Conservation (phyloP, 37 sponge, comb jelly and placozoan genomes). For the Cladorhizidae sp. region DNA sequence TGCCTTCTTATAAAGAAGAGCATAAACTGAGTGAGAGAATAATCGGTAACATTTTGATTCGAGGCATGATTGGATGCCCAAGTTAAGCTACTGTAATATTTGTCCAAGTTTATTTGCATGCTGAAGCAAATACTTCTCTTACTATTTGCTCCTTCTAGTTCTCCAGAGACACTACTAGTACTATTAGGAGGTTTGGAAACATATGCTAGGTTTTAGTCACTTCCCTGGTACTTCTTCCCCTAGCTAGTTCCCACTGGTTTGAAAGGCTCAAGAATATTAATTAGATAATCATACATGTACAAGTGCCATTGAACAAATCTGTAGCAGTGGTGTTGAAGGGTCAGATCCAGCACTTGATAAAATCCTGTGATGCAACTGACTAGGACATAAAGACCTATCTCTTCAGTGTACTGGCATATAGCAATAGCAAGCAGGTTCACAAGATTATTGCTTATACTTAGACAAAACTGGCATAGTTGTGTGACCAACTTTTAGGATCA, state of each 20-base stretch:
- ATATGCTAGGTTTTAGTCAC: too few species aligned
- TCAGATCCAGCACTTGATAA: slow-evolving; percentile 11
- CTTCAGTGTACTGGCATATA: background rate
- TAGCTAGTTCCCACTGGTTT: too few species aligned
- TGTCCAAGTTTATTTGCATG: background rate
- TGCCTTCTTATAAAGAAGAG: background rate
- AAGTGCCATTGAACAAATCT: slow-evolving; percentile 19
- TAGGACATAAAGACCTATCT: slow-evolving; percentile 5
- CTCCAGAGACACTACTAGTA: background rate
- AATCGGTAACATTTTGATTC: background rate
- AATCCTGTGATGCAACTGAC: background rate
- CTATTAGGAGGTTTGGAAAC: background rate
- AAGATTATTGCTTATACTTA: slow-evolving; percentile 19
- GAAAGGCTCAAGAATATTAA: too few species aligned
- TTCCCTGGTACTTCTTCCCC: too few species aligned
- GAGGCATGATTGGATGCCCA: background rate
- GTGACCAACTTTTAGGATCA: slow-evolving; percentile 27
- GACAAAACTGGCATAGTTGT: slow-evolving; percentile 11
- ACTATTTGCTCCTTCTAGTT: background rate
- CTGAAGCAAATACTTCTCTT: background rate
- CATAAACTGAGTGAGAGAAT: background rate
- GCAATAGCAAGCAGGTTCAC: slow-evolving; percentile 25
- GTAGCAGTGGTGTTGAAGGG: background rate
- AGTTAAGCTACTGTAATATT: background rate
- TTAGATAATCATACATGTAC: too few species aligned